phyloP scores from a whole-genome alignment of 2,797 vertebrate species.

The Rhinichthys osculus region DNA sequence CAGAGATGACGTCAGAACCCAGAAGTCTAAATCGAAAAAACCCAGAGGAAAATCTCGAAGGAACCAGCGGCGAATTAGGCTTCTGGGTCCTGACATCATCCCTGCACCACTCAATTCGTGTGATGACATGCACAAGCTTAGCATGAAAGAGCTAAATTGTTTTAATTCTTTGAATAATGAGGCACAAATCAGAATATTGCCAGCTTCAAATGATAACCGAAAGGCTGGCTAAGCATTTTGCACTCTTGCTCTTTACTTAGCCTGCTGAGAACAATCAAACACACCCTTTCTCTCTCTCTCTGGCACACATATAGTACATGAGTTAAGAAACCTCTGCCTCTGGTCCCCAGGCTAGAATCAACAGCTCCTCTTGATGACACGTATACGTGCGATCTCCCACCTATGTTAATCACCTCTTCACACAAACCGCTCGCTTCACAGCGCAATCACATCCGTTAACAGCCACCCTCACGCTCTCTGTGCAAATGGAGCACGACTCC shows the following conservation, averaged over 20 bases:
- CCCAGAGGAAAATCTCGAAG: too few species aligned
- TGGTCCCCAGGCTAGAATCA: constrained; percentile 63
- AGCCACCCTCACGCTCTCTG: constrained; percentile 52
- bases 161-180: background rate
- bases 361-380: constrained; percentile 63
- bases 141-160: background rate
- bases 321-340: constrained; percentile 50
- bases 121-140: background rate
- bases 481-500: constrained; percentile 45
- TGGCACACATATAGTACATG: background rate
- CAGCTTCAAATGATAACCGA: background rate
- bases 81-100: background rate
- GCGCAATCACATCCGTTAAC: constrained; percentile 62
- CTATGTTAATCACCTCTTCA: constrained; percentile 66
- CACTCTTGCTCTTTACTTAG: constrained; percentile 28
- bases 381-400: constrained; percentile 64
- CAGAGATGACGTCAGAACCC: background rate
- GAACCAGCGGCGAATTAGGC: background rate
- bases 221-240: constrained; percentile 23
- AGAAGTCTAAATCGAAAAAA: background rate
- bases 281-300: background rate
- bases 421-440: constrained; percentile 56
- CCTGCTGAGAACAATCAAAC: constrained; percentile 48
- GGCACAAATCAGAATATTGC: background rate
- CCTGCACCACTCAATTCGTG: background rate